phyloP scores from a whole-genome alignment of 2,113 vertebrate species.

The Stercorarius parasiticus region DNA sequence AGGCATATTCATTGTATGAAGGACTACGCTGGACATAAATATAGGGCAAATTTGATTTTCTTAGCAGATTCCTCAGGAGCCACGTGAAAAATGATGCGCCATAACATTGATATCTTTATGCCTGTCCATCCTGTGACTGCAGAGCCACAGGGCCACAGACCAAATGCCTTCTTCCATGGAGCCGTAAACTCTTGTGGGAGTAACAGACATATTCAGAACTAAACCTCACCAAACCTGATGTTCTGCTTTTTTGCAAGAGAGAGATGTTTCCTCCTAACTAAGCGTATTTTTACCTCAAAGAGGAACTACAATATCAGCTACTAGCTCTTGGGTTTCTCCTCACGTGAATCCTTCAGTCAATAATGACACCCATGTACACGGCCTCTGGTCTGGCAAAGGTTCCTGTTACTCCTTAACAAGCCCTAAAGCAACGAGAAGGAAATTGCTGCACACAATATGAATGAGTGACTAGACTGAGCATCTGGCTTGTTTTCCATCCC shows the following conservation, averaged over 20 bases:
- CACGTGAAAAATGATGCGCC: neutral
- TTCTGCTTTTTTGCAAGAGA: neutral
- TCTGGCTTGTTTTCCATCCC: neutral
- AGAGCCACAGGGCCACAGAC: neutral
- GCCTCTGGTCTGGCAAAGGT: neutral
- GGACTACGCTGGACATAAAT: neutral
- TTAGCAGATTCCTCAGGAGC: neutral
- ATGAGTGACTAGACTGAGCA: neutral
- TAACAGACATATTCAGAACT: neutral
- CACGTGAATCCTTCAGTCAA: neutral
- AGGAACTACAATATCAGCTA: neutral
- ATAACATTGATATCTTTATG: rapidly evolving
- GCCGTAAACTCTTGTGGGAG: neutral
- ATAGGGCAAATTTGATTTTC: neutral
- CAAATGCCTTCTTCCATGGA: neutral
- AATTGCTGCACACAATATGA: neutral
- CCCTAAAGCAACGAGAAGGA: neutral
- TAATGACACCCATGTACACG: rapidly evolving
- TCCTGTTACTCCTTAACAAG: neutral
- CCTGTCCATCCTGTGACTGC: neutral
- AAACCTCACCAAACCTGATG: neutral
- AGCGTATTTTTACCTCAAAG: neutral
- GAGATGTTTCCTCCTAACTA: neutral
- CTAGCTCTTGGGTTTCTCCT: neutral
- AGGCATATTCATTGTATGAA: neutral